These are phyloP conservation scores for Octomys mimax DNA, from an alignment of 2,797 vertebrate species.

Conservation along the genomic window DNA sequence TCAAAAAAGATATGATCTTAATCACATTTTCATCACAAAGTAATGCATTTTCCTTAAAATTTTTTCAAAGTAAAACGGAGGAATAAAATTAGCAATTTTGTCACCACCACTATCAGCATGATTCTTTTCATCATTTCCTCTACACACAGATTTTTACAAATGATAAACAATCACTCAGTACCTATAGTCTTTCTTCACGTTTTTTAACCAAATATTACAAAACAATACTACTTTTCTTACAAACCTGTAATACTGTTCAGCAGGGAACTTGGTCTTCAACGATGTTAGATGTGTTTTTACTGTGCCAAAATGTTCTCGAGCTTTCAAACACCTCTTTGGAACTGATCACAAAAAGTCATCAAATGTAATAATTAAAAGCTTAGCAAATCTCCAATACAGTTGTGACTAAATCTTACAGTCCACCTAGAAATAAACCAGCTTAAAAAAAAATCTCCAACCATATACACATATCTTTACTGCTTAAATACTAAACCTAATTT, in stretches of 20 bases:
- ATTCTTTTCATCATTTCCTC: conserved; percentile 3
- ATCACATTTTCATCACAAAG: conserved; percentile 51
- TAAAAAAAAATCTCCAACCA: background rate
- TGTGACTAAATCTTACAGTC: conserved; percentile 47
- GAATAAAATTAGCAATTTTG: background rate
- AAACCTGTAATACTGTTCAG: conserved; percentile 98
- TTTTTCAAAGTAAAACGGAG: conserved; percentile 27
- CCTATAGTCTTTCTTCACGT: background rate
- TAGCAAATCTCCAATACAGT: conserved; percentile 52
- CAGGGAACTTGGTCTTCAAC: conserved; percentile 97
- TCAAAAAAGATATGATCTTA: background rate
- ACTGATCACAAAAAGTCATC: conserved; percentile 89
- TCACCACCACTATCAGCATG: background rate
- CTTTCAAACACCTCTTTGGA: conserved; percentile 95
- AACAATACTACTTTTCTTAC: conserved; percentile 69
- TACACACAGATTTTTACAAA: background rate
- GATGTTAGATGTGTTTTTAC: conserved; percentile 94
- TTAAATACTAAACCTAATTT: conserved; percentile 32
- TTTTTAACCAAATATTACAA: conserved; percentile 33
- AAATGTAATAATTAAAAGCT: conserved; percentile 47
- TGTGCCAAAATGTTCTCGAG: conserved; percentile 94
- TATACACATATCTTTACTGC: background rate
- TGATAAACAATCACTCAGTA: background rate
- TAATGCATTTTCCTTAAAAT: background rate
- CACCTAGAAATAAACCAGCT: conserved; percentile 54